These are phyloP conservation scores for Tokudaia tokunoshimensis DNA, from an alignment of 2,797 vertebrate genomes.

Conservation along the genomic window DNA sequence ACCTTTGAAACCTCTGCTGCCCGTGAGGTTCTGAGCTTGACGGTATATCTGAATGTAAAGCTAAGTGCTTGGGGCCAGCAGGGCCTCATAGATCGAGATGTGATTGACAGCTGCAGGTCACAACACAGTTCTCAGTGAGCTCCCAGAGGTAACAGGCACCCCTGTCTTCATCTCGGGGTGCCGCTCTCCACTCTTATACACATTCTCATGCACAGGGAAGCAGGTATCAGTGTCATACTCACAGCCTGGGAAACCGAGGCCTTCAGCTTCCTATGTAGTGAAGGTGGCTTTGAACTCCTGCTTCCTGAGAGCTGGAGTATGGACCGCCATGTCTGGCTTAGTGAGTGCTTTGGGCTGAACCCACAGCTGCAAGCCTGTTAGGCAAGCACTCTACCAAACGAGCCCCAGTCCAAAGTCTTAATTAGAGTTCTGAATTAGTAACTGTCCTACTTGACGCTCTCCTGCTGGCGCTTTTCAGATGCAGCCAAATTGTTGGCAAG, in stretches of 20 bases:
- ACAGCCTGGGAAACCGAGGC: not conserved
- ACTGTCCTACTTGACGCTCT: not conserved
- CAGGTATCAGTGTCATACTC: not conserved
- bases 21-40: not conserved
- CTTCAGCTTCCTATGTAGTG: not conserved
- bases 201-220: not conserved
- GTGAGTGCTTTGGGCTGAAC: not conserved
- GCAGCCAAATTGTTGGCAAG: not conserved
- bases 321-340: not conserved
- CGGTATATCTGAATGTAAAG: not conserved
- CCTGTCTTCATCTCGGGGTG: not conserved
- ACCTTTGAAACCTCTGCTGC: not conserved
- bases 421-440: not conserved
- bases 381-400: not conserved
- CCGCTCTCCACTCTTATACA: too few relatives aligned
- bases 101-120: too few relatives aligned
- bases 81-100: rapidly evolving
- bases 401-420: not conserved
- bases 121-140: not conserved
- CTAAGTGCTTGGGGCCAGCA: not conserved
- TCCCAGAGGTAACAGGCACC: not conserved
- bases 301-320: not conserved
- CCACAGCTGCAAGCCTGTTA: not conserved
- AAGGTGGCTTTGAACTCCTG: not conserved
- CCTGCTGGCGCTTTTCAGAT: not conserved